Base-by-base conservation (phyloP, 2,113 vertebrate species). In the Osmerus mordax region DNA sequence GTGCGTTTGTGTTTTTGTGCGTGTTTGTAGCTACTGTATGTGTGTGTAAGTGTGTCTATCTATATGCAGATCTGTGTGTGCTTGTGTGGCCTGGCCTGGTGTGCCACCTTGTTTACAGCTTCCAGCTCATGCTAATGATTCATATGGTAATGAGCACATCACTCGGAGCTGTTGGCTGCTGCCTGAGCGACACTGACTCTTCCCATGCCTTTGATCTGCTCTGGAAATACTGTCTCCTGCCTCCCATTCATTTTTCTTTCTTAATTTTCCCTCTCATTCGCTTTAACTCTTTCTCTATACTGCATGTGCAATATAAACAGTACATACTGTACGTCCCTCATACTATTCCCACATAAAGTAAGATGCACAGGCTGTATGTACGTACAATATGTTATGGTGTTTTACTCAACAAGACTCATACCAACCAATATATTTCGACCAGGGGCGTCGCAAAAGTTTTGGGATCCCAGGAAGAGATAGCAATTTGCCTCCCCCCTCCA, bases 61-160 rank as follows among this genome's bases (percentile, higher is more conserved):
- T 67, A 36, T 67, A 47, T 67, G 41, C 53, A 51, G 53, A 23
- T 68, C 47, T 68, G 66, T 54, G 66, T 67, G 15, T 79, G 74
- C 41, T 74, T 78, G 85, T 76, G 75, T 83, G 51, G 41, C 75
- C 68, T 74, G 55, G 15, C 25, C 25, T 28, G 25, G 25, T 28
- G 25, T 28, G 77, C 69, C 78, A 86, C 87, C 83, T 18, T 85
- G 86, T 90, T 87, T 75, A 53, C 67, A 68, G 82, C 74, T 74
- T 75, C 66, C 63, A 56, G 72, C 25, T 74, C 73, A 78, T 81
- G 72, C 81, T 88, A 88, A 88, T 90, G 84, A 88, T 87, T 89
- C 2, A 23, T 23, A 23, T 23, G 23, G 23, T 23, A 23, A 23
- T 23, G 23, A 23, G 23, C 23, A 23, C 23, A 23, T 23, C 83